Evolutionary conservation across 2,888 invertebrate species (phyloP), one percentile per base, ranked within the genome.

Genomic region (Zeuzera pyrina): DNA sequence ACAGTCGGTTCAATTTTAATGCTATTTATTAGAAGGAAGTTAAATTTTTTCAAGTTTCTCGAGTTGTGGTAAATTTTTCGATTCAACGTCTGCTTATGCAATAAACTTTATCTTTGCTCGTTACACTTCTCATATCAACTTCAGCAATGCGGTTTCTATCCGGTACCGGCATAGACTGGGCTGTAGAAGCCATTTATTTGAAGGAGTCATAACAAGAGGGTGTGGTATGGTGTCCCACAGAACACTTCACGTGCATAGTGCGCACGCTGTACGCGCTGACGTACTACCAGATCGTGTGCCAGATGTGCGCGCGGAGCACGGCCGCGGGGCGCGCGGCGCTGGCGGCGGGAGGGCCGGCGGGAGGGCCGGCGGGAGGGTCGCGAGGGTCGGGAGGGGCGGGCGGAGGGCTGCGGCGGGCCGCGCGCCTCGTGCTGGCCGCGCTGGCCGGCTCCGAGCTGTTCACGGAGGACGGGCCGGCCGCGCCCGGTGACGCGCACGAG

Each of bases 221-320:
- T n/a, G n/a, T n/a, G n/a, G n/a, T n/a, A n/a, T n/a, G n/a, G n/a
- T n/a, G n/a, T n/a, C n/a, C n/a, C n/a, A 2, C 85, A 95, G 96
- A 91, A 31, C 95, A 95, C 66, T 96, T 93, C 77, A 92, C 92
- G 1, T 91, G 92, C 60, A 89, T 96, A 53, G 93, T 96, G 2
- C 91, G 92, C 65, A 90, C 92, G 43, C 86, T 96, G 43, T 97
- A 94, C 85, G 94, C 96, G 67, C 86, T 97, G 41, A 85, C 92
- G 38, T 95, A 94, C 79, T 91, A 96, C 69, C 96, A 97, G 86
- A 90, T 94, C 29, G 88, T 95, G 42, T 88, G 91, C 32, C 93
- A 93, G 71, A 84, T 95, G 41, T 88, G 90, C 33, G 90, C 91
- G 41, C 85, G 85, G 42, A 79, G 91, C 56, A 87, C 87, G 23